Evolutionary conservation across 2,113 vertebrate species (phyloP).

Genomic region (Lophura nycthemera): DNA sequence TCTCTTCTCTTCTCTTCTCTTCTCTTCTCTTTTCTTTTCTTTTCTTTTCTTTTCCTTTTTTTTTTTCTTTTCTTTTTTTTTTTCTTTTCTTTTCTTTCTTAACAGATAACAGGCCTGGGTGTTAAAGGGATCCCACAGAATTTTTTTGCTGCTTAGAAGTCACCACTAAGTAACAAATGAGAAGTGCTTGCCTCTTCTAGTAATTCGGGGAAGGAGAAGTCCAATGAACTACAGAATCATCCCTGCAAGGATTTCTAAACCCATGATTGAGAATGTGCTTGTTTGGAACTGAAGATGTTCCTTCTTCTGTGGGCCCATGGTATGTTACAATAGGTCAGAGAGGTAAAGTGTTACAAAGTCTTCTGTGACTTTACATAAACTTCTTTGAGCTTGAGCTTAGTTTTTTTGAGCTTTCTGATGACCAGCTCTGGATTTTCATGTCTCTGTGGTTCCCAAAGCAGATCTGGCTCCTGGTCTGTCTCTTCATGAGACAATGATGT

Average conservation of each 20-base stretch:
- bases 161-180: neutral
- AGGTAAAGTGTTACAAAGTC: neutral
- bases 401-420: neutral
- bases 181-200: neutral
- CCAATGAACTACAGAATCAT: neutral
- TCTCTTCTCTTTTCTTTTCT: neutral
- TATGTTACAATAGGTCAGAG: slow-evolving; percentile 9
- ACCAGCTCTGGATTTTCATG: neutral
- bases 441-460: neutral
- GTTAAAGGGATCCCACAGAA: slow-evolving; percentile 75
- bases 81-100: neutral
- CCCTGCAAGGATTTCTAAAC: slow-evolving; percentile 17
- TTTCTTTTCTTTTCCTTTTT: neutral
- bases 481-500: neutral
- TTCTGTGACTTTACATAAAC: slow-evolving; percentile 1
- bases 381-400: neutral
- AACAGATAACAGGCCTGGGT: slow-evolving; percentile 73
- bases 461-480: neutral
- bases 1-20: neutral
- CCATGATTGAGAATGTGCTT: neutral
- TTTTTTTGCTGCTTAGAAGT: slow-evolving; percentile 54
- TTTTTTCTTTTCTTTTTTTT: neutral
- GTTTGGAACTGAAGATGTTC: slow-evolving; percentile 16
- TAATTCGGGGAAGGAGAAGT: neutral
- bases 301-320: neutral